Evolutionary conservation across 2,113 vertebrate genomes (phyloP).

Genomic region (Elanoides forficatus): DNA sequence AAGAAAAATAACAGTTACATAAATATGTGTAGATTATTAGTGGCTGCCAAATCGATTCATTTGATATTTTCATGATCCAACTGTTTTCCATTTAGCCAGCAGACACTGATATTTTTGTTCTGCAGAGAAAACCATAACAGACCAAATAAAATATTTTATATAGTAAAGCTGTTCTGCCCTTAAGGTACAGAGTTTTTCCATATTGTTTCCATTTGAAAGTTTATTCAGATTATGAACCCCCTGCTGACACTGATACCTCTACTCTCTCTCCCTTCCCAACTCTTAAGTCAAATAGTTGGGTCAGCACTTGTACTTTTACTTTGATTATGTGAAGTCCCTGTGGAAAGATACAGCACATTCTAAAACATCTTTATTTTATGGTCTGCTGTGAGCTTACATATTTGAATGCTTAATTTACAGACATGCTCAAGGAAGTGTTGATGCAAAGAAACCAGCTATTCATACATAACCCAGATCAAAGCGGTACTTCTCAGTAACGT

Average conservation of each 20-base stretch:
- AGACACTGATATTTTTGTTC: slow-evolving; percentile 51
- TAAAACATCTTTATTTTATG: slow-evolving; percentile 31
- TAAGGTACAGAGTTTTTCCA: slow-evolving; percentile 31
- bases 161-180: slow-evolving; percentile 50
- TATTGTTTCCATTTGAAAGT: slow-evolving; percentile 29
- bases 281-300: slow-evolving; percentile 11
- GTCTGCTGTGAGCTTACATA: background rate
- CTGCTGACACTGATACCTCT: background rate
- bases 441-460: background rate
- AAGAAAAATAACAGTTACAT: slow-evolving; percentile 19
- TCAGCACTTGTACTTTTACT: background rate
- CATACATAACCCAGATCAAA: background rate
- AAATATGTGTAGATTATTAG: slow-evolving; percentile 48
- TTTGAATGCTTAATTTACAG: slow-evolving; percentile 25
- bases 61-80: slow-evolving; percentile 64
- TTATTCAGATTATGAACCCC: slow-evolving; percentile 40
- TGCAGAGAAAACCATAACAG: slow-evolving; percentile 41
- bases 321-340: slow-evolving; percentile 1
- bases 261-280: background rate
- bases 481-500: background rate
- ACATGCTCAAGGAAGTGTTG: background rate
- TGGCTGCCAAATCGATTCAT: slow-evolving; percentile 41
- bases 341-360: background rate
- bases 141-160: slow-evolving; percentile 51
- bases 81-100: slow-evolving; percentile 62